Percentiles rank a stretch among this genome's conserved stretches.
phyloP scores from a whole-genome alignment of 1,140 invertebrate genomes.

The Luehdorfia chinensis region DNA sequence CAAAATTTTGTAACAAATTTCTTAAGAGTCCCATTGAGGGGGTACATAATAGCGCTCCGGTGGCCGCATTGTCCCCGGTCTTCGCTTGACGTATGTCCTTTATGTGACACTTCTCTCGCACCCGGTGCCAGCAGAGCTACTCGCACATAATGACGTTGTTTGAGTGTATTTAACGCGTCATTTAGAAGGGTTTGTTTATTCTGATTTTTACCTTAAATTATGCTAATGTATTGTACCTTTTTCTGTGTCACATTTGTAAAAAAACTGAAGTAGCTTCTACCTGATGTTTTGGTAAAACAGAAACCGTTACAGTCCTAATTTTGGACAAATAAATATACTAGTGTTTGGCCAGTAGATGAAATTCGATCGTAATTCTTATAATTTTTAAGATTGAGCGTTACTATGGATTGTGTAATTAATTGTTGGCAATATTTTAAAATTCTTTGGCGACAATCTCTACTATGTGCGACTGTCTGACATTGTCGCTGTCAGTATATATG shows the following conservation, averaged over 20 bases:
- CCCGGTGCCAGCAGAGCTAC: conserved; percentile 37
- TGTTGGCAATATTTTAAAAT: too few species aligned
- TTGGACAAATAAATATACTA: too few species aligned
- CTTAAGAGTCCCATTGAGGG: conserved; percentile 57
- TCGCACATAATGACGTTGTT: conserved; percentile 56
- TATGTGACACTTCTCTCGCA: conserved; percentile 43
- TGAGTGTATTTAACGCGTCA: conserved; percentile 61
- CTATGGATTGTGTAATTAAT: too few species aligned
- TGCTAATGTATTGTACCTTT: conserved; percentile 45
- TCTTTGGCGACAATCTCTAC: too few species aligned
- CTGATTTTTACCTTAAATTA: conserved; percentile 48
- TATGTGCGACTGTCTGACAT: too few species aligned
- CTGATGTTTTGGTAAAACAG: too few species aligned
- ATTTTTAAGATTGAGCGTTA: too few species aligned
- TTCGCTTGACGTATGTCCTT: conserved; percentile 54
- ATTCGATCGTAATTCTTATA: too few species aligned
- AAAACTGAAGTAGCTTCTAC: conserved; percentile 12
- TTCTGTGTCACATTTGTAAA: conserved; percentile 18
- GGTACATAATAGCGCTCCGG: conserved; percentile 44
- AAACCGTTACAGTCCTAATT: too few species aligned
- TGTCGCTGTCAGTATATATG: too few species aligned
- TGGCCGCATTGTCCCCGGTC: conserved; percentile 43
- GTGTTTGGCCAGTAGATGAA: too few species aligned
- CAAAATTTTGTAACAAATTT: conserved; percentile 65
- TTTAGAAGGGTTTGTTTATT: conserved; percentile 59